Conservation (phyloP, 2,888 invertebrate genomes). For the Candidula unifasciata region DNA sequence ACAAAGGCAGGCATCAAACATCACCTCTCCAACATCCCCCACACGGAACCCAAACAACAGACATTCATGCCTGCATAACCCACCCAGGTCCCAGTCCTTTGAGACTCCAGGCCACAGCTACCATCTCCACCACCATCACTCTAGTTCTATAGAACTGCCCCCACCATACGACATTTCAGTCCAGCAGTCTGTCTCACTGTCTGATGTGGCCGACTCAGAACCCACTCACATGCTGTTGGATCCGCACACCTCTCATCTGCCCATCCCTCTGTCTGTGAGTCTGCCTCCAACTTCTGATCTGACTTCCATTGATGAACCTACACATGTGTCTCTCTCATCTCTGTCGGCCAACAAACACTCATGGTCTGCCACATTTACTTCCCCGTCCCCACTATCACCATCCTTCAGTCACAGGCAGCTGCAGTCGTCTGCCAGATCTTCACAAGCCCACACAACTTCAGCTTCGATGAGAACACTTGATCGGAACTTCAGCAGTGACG, state of each 20-base stretch:
- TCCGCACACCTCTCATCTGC: slow-evolving; percentile 33
- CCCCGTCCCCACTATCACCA: slow-evolving; percentile 34
- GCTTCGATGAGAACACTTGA: not conserved
- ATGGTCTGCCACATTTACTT: slow-evolving; percentile 39
- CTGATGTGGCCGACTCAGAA: slow-evolving; percentile 41
- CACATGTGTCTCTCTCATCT: slow-evolving; percentile 49
- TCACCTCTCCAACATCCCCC: not conserved
- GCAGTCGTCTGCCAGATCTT: not conserved
- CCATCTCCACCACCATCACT: slow-evolving; percentile 2
- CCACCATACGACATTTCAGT: slow-evolving; percentile 44
- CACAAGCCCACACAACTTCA: not conserved
- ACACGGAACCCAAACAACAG: not conserved
- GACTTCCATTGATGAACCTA: slow-evolving; percentile 39
- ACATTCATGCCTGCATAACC: slow-evolving; percentile 10
- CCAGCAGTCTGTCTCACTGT: slow-evolving; percentile 5
- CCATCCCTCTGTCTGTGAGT: slow-evolving; percentile 24
- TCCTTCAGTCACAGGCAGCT: slow-evolving; percentile 14
- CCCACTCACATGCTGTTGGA: slow-evolving; percentile 51
- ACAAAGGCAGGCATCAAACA: not conserved
- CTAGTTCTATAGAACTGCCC: slow-evolving; percentile 37
- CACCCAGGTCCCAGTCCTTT: not conserved
- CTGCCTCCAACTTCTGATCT: slow-evolving; percentile 40
- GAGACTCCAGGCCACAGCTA: not conserved
- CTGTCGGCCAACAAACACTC: slow-evolving; percentile 40
- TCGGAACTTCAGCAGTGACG: not conserved